phyloP scores from a whole-genome alignment of 2,888 invertebrate genomes.

The Tipula unca region DNA sequence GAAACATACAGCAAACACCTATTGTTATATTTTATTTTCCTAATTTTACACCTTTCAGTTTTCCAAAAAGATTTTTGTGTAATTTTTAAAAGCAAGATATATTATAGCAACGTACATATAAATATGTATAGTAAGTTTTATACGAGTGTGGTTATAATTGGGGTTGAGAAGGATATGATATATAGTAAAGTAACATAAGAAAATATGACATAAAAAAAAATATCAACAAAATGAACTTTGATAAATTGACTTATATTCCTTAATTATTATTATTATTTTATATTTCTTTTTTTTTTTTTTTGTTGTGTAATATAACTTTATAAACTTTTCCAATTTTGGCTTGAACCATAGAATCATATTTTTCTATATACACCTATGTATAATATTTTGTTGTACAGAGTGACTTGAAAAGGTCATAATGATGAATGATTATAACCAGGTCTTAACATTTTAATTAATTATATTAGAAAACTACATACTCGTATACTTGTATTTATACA shows the following conservation, averaged over 20 bases:
- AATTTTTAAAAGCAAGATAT: background rate
- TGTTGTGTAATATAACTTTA: background rate
- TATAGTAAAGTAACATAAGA: background rate
- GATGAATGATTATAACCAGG: background rate
- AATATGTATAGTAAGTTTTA: background rate
- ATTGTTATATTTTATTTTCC: background rate
- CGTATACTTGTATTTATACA: too few relatives aligned
- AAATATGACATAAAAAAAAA: background rate
- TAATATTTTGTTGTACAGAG: background rate
- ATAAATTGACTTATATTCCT: background rate
- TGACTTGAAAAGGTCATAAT: background rate
- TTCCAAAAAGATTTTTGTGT: background rate
- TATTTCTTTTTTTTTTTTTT: background rate
- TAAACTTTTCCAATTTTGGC: background rate
- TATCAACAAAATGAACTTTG: background rate
- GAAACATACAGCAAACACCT: background rate
- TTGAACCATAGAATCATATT: background rate
- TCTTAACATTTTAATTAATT: background rate
- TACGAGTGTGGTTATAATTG: background rate
- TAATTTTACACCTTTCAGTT: background rate
- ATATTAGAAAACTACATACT: background rate
- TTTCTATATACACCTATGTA: background rate
- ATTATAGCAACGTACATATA: background rate
- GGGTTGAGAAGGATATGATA: background rate
- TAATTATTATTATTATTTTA: constrained; percentile 1